Percentiles rank a stretch among this genome's conserved stretches.
Evolutionary conservation across 2,797 vertebrate species (phyloP).

Genomic region (Mallotus villosus): DNA sequence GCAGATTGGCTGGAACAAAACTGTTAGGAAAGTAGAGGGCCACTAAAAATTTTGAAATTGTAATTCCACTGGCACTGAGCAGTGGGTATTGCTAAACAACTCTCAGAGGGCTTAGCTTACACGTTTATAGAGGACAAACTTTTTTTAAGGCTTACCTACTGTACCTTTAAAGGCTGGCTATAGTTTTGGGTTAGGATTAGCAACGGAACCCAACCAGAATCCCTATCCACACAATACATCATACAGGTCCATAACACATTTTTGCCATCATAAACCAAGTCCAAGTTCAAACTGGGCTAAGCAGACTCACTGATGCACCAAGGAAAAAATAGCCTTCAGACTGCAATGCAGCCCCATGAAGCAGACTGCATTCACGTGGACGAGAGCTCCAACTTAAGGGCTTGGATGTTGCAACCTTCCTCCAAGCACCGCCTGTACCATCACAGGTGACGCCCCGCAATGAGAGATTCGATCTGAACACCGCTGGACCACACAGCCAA

Average conservation of each 20-base stretch:
- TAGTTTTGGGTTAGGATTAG: not conserved
- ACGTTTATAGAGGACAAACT: too few relatives aligned
- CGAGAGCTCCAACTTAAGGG: constrained; percentile 54
- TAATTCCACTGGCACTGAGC: too few relatives aligned
- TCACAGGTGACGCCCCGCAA: constrained; percentile 48
- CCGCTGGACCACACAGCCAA: not conserved
- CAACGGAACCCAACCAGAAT: not conserved
- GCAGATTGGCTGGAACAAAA: too few relatives aligned
- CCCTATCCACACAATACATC: not conserved
- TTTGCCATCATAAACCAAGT: constrained; percentile 18
- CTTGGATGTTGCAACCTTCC: constrained; percentile 56
- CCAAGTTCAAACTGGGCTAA: constrained; percentile 50
- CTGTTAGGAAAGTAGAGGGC: too few relatives aligned
- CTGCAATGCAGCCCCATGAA: constrained; percentile 72
- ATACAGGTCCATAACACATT: not conserved
- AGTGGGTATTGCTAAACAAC: too few relatives aligned
- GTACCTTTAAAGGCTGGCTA: too few relatives aligned
- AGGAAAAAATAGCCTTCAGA: constrained; percentile 48
- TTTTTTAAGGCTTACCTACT: too few relatives aligned
- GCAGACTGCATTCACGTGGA: constrained; percentile 55
- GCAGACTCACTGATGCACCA: constrained; percentile 41
- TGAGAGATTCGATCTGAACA: constrained; percentile 20
- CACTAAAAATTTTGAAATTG: too few relatives aligned
- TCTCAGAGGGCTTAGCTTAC: too few relatives aligned
- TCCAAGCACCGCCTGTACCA: constrained; percentile 34